A percentile compares a stretch with the other conserved stretches of the same genome.
These are phyloP conservation scores for Ornithoptera priamus DNA, from an alignment of 2,888 invertebrate species.

Conservation along the genomic window DNA sequence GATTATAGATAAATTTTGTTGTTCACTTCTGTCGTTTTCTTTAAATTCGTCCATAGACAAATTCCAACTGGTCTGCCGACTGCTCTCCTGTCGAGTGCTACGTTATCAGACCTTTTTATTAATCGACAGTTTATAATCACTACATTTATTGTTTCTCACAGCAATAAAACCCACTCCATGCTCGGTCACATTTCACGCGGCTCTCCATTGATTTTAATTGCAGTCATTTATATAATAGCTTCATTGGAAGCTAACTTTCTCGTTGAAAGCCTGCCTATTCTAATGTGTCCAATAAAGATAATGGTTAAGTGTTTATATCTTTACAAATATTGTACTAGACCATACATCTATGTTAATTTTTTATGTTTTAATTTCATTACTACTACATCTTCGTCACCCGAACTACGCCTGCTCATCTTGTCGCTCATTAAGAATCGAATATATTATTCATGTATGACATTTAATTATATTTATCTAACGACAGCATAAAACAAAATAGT, in stretches of 20 bases:
- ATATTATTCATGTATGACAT: no score
- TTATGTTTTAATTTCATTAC: background rate
- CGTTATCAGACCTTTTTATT: constrained; percentile 55
- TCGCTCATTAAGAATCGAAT: no score
- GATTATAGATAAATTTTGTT: background rate
- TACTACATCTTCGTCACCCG: no score
- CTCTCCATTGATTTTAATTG: constrained; percentile 73
- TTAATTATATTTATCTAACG: no score
- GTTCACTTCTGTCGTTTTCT: background rate
- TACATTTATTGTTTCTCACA: constrained; percentile 73
- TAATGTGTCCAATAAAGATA: constrained; percentile 68
- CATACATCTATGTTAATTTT: background rate
- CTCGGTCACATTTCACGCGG: constrained; percentile 63
- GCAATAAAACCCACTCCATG: constrained; percentile 61
- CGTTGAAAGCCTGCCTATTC: constrained; percentile 64
- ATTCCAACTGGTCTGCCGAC: background rate
- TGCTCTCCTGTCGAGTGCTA: constrained; percentile 45
- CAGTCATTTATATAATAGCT: constrained; percentile 72
- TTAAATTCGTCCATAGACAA: background rate
- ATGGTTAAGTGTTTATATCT: constrained; percentile 38
- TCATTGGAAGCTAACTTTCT: constrained; percentile 66
- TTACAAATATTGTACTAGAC: background rate
- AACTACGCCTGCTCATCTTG: no score
- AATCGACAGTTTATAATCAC: constrained; percentile 65
- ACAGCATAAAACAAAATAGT: no score